Percentiles rank a stretch among this genome's conserved stretches.
These are phyloP conservation scores for Silurus aristotelis DNA, from an alignment of 2,797 vertebrate genomes.

Conservation along the genomic window DNA sequence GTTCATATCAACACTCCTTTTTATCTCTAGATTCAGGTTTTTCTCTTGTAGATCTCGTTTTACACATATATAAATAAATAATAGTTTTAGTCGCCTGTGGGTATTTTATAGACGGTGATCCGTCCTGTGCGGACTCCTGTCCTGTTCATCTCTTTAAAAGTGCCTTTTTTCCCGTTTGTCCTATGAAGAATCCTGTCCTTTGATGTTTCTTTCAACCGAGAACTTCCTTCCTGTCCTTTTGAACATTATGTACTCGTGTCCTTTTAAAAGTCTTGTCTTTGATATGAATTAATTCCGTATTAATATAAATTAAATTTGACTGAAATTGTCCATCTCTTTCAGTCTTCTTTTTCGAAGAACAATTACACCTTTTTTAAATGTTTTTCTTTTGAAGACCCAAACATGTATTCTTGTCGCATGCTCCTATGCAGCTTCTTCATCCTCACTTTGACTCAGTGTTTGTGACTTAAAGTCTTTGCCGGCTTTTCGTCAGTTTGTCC, in stretches of 20 bases:
- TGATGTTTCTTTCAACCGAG: neutral
- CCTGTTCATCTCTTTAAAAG: too few species aligned
- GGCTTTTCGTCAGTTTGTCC: neutral
- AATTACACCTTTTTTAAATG: neutral
- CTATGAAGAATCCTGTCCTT: neutral
- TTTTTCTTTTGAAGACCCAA: neutral
- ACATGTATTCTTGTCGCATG: too few species aligned
- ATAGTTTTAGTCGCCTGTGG: too few species aligned
- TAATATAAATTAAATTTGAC: too few species aligned
- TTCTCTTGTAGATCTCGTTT: too few species aligned
- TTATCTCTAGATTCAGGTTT: too few species aligned
- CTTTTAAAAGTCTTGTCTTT: neutral
- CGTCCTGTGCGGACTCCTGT: too few species aligned
- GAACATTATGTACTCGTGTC: neutral
- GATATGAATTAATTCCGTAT: neutral
- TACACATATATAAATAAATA: too few species aligned
- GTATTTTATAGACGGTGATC: too few species aligned
- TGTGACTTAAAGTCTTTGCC: neutral
- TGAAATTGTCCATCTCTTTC: neutral
- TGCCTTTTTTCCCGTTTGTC: neutral
- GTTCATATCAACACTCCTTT: too few species aligned
- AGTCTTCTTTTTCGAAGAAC: neutral
- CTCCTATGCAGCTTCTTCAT: neutral
- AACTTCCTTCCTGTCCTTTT: neutral
- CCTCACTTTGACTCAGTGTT: neutral